These are phyloP conservation scores for Peromyscus attwateri DNA, from an alignment of 2,797 vertebrate genomes.

Conservation along the genomic window DNA sequence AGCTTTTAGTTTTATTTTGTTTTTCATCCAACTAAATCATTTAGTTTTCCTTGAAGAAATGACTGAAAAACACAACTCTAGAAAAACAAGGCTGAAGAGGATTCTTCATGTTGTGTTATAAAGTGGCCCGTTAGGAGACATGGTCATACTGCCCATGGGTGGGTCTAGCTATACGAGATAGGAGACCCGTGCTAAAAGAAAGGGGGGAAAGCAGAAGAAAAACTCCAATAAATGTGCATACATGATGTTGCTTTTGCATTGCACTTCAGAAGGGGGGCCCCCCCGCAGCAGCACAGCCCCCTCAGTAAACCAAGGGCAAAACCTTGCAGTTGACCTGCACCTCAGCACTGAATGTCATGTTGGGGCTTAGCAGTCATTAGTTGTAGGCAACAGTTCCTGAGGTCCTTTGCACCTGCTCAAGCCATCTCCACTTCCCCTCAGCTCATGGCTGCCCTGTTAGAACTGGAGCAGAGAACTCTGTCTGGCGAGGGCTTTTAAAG, in stretches of 20 bases:
- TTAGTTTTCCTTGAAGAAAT: slow-evolving; percentile 88
- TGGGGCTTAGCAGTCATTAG: slow-evolving; percentile 58
- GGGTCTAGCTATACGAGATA: slow-evolving; percentile 91
- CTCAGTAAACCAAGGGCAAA: slow-evolving; percentile 80
- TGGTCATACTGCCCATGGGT: slow-evolving; percentile 96
- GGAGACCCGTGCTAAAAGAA: slow-evolving; percentile 92
- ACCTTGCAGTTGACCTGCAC: slow-evolving; percentile 48
- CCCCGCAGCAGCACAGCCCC: slow-evolving; percentile 71
- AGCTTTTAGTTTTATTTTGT: background rate
- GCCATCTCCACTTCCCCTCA: slow-evolving; percentile 66
- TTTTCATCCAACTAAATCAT: slow-evolving; percentile 53
- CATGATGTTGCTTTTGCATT: slow-evolving; percentile 94
- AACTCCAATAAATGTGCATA: slow-evolving; percentile 88
- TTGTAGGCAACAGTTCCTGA: slow-evolving; percentile 66
- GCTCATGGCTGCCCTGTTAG: slow-evolving; percentile 78
- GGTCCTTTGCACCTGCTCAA: slow-evolving; percentile 76
- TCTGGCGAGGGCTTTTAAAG: background rate
- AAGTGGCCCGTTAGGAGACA: slow-evolving; percentile 91
- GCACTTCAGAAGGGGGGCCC: slow-evolving; percentile 88
- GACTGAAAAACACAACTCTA: slow-evolving; percentile 85
- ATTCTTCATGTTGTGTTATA: slow-evolving; percentile 89
- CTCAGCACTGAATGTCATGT: background rate
- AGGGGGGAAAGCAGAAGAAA: slow-evolving; percentile 88
- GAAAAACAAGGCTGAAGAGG: slow-evolving; percentile 88
- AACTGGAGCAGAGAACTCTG: slow-evolving; percentile 79